Evolutionary conservation across 2,888 invertebrate species (phyloP), one percentile per base, ranked within the genome.

Genomic region (Hirudinaria manillensis): DNA sequence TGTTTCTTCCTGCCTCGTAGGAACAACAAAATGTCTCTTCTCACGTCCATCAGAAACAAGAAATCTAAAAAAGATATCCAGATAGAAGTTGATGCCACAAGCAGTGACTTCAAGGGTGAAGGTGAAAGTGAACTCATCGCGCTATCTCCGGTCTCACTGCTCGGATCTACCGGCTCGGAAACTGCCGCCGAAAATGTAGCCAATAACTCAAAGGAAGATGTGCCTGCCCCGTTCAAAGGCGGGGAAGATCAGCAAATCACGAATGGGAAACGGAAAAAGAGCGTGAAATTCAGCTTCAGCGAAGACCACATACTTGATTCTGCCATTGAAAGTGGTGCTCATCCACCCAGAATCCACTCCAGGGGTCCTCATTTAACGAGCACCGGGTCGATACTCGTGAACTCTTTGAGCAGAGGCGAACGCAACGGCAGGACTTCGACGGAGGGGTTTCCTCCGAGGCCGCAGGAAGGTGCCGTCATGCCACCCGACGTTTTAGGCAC

Each of bases 211-310:
- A 24, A 29, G 13, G 61, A 61, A 29, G 24, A 61, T 4, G 21
- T 61, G 7, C 61, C n/a, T 1, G 21, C 61, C n/a, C 24, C 61
- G 16, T n/a, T 61, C 61, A 61, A 24, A 24, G n/a, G 19, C n/a
- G 29, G 29, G 24, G 61, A 29, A 27, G 61, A 29, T 29, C 24
- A 61, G 29, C 24, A 61, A 29, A 61, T 13, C 19, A 13, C 13
- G 6, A 68, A 32, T 36, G 68, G 34, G 21, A 68, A 32, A n/a
- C 68, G n/a, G 1, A 68, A 34, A 68, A 68, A 68, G 16, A 68
- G 16, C 1, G 68, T 68, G 13, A 68, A 68, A 32, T 68, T 68
- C 36, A 68, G 68, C n/a, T 68, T 68, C 36, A 68, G 68, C 21
- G 68, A 68, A n/a, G 68, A 68, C 34, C 32, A 34, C 61, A 61